phyloP scores from a whole-genome alignment of 2,888 invertebrate species.

The Spisula solida region DNA sequence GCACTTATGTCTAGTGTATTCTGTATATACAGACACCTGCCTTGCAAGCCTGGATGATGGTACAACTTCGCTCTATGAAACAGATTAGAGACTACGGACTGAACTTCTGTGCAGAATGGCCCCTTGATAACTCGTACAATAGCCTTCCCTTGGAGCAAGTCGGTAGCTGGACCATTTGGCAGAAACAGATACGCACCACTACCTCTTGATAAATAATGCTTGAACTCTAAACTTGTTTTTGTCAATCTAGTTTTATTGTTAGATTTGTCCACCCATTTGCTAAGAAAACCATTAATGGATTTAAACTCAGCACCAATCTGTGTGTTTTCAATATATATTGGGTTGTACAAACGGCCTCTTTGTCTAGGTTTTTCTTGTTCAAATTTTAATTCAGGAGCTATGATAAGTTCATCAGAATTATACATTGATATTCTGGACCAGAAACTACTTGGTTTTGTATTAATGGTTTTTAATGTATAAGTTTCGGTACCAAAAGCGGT shows the following conservation, averaged over 20 bases:
- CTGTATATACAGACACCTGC: conserved; percentile 76
- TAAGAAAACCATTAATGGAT: conserved; percentile 88
- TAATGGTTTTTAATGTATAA: conserved; percentile 79
- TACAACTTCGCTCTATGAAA: conserved; percentile 77
- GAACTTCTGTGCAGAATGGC: conserved; percentile 94
- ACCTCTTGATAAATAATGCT: conserved; percentile 93
- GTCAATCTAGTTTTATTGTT: conserved; percentile 91
- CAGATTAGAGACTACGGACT: conserved; percentile 89
- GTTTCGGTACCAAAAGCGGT: conserved; percentile 93
- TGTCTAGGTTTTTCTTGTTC: conserved; percentile 63
- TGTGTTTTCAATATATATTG: conserved; percentile 78
- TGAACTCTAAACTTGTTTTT: conserved; percentile 89
- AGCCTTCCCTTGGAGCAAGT: conserved; percentile 76
- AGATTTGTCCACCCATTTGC: conserved; percentile 93
- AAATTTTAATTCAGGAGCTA: conserved; percentile 75
- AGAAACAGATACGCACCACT: conserved; percentile 87
- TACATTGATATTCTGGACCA: conserved; percentile 76
- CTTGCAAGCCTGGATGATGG: conserved; percentile 76
- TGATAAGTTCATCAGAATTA: conserved; percentile 75
- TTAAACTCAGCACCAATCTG: conserved; percentile 77
- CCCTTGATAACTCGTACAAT: conserved; percentile 95
- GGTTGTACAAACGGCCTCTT: conserved; percentile 48
- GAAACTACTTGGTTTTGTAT: conserved; percentile 68
- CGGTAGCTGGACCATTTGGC: conserved; percentile 80
- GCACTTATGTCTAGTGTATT: conserved; percentile 79